Evolutionary conservation across 2,797 vertebrate genomes (phyloP).

Genomic region (Synanceia verrucosa): DNA sequence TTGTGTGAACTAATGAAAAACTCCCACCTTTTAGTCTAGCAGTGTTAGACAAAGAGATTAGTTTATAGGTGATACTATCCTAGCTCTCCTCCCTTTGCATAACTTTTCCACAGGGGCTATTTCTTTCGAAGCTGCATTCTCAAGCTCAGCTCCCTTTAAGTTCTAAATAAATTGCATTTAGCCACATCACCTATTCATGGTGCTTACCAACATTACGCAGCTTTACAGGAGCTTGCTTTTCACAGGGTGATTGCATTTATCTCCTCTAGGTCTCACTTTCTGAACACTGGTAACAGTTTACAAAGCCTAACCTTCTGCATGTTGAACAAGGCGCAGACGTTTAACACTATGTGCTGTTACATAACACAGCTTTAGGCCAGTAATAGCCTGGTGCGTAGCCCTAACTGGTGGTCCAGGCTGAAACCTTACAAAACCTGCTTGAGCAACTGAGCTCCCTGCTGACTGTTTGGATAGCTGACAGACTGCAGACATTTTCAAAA

Average conservation of each 20-base stretch:
- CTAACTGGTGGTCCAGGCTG: constrained; percentile 36
- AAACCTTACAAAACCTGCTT: constrained; percentile 42
- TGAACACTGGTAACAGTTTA: constrained; percentile 33
- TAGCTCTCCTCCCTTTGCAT: constrained; percentile 30
- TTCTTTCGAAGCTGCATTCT: constrained; percentile 41
- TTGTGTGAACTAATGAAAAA: constrained; percentile 32
- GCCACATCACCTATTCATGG: constrained; percentile 41
- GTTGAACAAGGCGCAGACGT: constrained; percentile 36
- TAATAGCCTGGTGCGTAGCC: constrained; percentile 7
- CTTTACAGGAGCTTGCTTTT: constrained; percentile 30
- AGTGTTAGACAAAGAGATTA: constrained; percentile 55
- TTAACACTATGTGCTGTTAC: constrained; percentile 43
- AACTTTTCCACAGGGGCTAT: constrained; percentile 55
- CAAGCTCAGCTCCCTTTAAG: constrained; percentile 20
- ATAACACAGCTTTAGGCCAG: constrained; percentile 48
- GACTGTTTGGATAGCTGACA: constrained; percentile 50
- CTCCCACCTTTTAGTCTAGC: constrained; percentile 54
- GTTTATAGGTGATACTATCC: constrained; percentile 65
- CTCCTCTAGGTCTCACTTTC: constrained; percentile 25
- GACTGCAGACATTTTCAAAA: constrained; percentile 31
- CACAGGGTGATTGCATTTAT: constrained; percentile 37
- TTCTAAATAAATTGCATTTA: constrained; percentile 44
- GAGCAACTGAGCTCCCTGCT: constrained; percentile 27
- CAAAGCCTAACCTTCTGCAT: constrained; percentile 21
- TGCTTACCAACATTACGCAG: constrained; percentile 54